phyloP scores from a whole-genome alignment of 2,888 invertebrate species.

The Pterobdella sp. region DNA sequence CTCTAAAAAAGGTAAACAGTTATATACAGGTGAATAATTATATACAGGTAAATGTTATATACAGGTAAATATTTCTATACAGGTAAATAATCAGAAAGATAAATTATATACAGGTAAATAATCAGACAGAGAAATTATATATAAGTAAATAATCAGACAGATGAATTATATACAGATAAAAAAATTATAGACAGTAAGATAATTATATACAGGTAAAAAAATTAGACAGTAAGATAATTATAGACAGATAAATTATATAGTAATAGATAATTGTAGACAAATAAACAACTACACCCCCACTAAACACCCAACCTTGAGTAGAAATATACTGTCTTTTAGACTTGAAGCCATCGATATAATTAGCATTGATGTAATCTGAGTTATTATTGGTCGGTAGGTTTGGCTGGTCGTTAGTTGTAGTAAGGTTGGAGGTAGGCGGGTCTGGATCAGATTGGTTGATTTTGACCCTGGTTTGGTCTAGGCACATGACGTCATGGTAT shows the following conservation, averaged over 20 bases:
- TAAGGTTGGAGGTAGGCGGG: not conserved
- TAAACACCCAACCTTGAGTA: not conserved
- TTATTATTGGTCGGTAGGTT: not conserved
- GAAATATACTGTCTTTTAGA: not conserved
- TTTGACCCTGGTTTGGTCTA: slow-evolving; percentile 85
- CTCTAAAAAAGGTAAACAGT: too few species aligned
- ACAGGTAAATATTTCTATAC: too few species aligned
- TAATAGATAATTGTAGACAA: not conserved
- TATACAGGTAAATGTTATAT: too few species aligned
- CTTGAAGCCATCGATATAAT: slow-evolving; percentile 9
- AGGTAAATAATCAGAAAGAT: too few species aligned
- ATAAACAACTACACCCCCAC: not conserved
- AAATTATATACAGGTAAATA: not conserved
- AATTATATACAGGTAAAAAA: not conserved
- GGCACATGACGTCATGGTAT: slow-evolving; percentile 91
- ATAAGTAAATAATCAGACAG: slow-evolving; percentile 4
- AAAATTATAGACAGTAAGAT: not conserved
- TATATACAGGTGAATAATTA: too few species aligned
- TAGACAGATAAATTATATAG: not conserved
- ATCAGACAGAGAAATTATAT: not conserved
- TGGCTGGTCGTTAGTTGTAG: not conserved
- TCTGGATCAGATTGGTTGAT: slow-evolving; percentile 51
- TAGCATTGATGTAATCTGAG: not conserved
- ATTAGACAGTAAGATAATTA: not conserved
- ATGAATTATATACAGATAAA: not conserved